A percentile compares a stretch with the other conserved stretches of the same genome.
These are phyloP conservation scores for Tenthredo amoena DNA, from an alignment of 2,888 invertebrate genomes.

Conservation along the genomic window DNA sequence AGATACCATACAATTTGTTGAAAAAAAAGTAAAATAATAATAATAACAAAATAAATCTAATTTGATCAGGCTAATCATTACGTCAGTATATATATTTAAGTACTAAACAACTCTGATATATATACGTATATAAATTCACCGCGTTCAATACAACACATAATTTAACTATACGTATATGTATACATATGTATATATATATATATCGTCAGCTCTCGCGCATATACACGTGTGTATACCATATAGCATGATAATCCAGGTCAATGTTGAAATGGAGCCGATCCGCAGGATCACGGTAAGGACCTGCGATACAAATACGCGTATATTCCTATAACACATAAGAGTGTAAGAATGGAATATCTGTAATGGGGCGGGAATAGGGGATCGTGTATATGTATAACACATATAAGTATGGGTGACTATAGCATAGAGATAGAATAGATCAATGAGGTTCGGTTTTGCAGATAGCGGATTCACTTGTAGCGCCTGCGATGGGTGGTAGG, in stretches of 20 bases:
- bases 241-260: slow-evolving; percentile 32
- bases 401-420: slow-evolving; percentile 16
- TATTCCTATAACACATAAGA: not conserved
- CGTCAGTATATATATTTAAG: slow-evolving; percentile 21
- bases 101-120: not conserved
- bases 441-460: slow-evolving; percentile 48
- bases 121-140: not conserved
- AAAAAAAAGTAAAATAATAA: not conserved
- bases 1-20: slow-evolving; percentile 27
- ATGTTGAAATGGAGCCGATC: slow-evolving; percentile 45
- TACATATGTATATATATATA: not conserved
- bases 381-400: not conserved
- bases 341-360: not conserved
- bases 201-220: not conserved
- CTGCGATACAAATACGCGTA: not conserved
- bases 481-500: slow-evolving; percentile 43
- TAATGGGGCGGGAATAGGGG: not conserved
- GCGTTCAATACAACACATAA: slow-evolving; percentile 9
- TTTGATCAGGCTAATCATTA: slow-evolving; percentile 53
- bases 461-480: slow-evolving; percentile 50
- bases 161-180: not conserved
- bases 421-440: slow-evolving; percentile 46
- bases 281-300: slow-evolving; percentile 43
- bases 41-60: not conserved
- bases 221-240: not conserved